Percentiles rank a stretch among this genome's conserved stretches.
Evolutionary conservation across 92 coral and sea anemone genomes (phyloP).

Genomic region (Phenganax marumi): DNA sequence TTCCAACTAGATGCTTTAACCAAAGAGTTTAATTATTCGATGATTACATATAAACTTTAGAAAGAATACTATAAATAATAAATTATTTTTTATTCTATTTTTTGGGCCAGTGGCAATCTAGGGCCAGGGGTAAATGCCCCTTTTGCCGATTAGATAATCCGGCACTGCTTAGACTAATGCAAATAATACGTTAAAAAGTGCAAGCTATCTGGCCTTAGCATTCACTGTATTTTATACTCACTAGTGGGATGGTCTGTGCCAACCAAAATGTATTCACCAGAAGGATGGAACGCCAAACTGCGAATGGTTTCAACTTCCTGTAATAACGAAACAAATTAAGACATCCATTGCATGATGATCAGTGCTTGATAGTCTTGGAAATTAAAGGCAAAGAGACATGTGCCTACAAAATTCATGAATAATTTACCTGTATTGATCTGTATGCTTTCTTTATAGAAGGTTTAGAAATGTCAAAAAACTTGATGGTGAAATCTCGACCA

Average conservation of each 20-base stretch:
- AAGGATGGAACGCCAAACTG: constrained; percentile 92
- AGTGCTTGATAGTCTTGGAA: not conserved
- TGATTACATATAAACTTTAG: too few relatives aligned
- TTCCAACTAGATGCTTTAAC: too few relatives aligned
- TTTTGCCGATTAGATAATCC: too few relatives aligned
- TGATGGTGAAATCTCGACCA: constrained; percentile 81
- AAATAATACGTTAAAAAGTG: too few relatives aligned
- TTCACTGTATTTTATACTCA: constrained; percentile 44
- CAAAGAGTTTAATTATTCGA: too few relatives aligned
- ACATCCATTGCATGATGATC: not conserved
- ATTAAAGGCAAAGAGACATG: not conserved
- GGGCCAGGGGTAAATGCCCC: too few relatives aligned
- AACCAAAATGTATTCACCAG: constrained; percentile 86
- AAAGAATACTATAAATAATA: too few relatives aligned
- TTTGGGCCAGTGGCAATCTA: too few relatives aligned
- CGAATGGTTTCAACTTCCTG: constrained; percentile 90
- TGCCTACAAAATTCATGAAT: not conserved
- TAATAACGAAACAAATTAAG: not conserved
- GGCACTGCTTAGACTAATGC: too few relatives aligned
- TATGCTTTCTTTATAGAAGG: constrained; percentile 97
- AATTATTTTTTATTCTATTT: too few relatives aligned
- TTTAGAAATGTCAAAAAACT: constrained; percentile 91
- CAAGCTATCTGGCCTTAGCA: too few relatives aligned
- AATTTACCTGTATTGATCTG: constrained; percentile 77
- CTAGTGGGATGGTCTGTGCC: constrained; percentile 98